A percentile compares a stretch with the other conserved stretches of the same genome.
Evolutionary conservation across 2,797 vertebrate genomes (phyloP).

Genomic region (Adelosebastes latens): DNA sequence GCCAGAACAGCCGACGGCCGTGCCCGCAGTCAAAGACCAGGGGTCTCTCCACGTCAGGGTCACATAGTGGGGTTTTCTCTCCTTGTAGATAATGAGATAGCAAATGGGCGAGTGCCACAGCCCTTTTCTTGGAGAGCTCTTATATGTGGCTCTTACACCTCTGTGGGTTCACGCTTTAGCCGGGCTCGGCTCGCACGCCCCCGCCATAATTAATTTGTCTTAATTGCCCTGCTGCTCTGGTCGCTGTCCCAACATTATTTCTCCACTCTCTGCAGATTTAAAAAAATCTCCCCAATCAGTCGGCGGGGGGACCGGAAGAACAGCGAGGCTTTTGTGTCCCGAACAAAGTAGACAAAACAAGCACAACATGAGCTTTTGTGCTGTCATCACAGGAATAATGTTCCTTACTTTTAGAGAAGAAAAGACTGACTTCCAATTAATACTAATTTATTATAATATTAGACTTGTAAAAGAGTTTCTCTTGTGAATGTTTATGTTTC

Average conservation of each 20-base stretch:
- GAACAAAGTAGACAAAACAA: slow-evolving; percentile 76
- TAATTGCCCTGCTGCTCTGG: slow-evolving; percentile 81
- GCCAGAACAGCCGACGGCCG: slow-evolving; percentile 28
- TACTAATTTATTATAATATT: slow-evolving; percentile 3
- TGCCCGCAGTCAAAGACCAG: slow-evolving; percentile 18
- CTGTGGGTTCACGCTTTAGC: slow-evolving; percentile 57
- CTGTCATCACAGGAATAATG: slow-evolving; percentile 71
- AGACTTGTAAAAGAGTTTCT: slow-evolving; percentile 1
- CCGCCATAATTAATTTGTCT: slow-evolving; percentile 80
- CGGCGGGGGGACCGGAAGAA: slow-evolving; percentile 58
- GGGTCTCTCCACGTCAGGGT: slow-evolving; percentile 38
- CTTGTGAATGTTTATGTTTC: not conserved
- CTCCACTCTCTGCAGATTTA: slow-evolving; percentile 71
- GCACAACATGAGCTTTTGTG: slow-evolving; percentile 75
- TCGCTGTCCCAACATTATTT: slow-evolving; percentile 75
- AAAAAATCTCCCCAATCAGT: slow-evolving; percentile 59
- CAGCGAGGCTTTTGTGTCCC: slow-evolving; percentile 69
- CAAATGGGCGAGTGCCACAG: slow-evolving; percentile 38
- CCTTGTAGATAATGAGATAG: slow-evolving; percentile 74
- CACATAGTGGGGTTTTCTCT: slow-evolving; percentile 57
- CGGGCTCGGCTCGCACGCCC: slow-evolving; percentile 24
- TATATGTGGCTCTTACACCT: slow-evolving; percentile 44
- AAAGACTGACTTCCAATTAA: slow-evolving; percentile 33
- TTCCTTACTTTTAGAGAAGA: slow-evolving; percentile 62
- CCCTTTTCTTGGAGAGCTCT: slow-evolving; percentile 28